Evolutionary conservation across 2,797 vertebrate species (phyloP).

Genomic region (Erethizon dorsatum): DNA sequence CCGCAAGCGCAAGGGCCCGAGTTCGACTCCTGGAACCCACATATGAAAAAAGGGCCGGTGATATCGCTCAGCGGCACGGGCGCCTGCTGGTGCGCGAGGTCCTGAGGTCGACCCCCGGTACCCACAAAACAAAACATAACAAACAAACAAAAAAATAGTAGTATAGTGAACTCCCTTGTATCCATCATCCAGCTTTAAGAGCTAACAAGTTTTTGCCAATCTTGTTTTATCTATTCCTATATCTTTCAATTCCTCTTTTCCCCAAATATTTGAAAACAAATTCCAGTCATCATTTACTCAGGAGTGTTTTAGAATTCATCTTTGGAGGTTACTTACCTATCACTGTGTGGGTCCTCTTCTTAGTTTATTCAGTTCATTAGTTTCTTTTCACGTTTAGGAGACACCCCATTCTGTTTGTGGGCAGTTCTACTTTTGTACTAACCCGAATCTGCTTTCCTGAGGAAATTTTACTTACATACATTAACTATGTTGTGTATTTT

Average conservation of each 20-base stretch:
- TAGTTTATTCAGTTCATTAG: slow-evolving; percentile 16
- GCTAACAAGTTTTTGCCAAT: not conserved
- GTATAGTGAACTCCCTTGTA: not conserved
- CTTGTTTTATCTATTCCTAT: not conserved
- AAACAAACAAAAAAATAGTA: not conserved
- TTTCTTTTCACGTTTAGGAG: slow-evolving; percentile 39
- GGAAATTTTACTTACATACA: not conserved
- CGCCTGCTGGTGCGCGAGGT: too few species aligned
- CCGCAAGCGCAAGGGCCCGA: too few species aligned
- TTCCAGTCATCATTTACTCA: not conserved
- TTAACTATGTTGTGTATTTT: not conserved
- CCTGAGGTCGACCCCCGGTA: too few species aligned
- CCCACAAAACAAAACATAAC: too few species aligned
- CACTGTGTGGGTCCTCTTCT: not conserved
- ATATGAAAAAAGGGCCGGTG: too few species aligned
- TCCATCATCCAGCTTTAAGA: not conserved
- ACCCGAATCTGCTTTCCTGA: not conserved
- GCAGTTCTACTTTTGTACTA: not conserved
- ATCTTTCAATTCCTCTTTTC: too few species aligned
- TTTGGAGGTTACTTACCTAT: slow-evolving; percentile 28
- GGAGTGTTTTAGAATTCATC: not conserved
- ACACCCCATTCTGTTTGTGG: not conserved
- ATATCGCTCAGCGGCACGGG: too few species aligned
- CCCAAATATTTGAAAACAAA: slow-evolving; percentile 21
- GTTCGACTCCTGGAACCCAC: too few species aligned